Evolutionary conservation across 2,888 invertebrate species (phyloP).

Genomic region (Lordiphosa andalusiaca): DNA sequence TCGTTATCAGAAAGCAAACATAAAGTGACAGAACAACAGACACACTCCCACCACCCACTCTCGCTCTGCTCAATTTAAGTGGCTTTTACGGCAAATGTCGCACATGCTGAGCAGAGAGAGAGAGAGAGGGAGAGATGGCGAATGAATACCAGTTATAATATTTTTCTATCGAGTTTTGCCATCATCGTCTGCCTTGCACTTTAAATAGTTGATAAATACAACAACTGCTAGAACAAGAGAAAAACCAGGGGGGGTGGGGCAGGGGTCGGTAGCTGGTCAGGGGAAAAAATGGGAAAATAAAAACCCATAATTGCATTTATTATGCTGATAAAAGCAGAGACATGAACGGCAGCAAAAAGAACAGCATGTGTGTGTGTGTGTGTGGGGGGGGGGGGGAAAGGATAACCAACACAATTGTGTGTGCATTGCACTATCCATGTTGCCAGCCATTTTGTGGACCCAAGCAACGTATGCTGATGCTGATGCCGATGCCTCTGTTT

Average conservation of each 20-base stretch:
- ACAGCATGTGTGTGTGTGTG: slow-evolving; percentile 16
- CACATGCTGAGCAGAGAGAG: slow-evolving; percentile 16
- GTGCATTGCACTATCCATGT: slow-evolving; percentile 25
- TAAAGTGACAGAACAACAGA: slow-evolving; percentile 14
- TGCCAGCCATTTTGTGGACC: slow-evolving; percentile 62
- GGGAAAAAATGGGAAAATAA: slow-evolving; percentile 25
- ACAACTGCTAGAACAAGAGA: slow-evolving; percentile 14
- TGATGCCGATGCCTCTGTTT: slow-evolving; percentile 35
- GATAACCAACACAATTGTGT: slow-evolving; percentile 45
- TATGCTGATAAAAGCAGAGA: slow-evolving; percentile 74
- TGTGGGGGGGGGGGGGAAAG: slow-evolving; percentile 25
- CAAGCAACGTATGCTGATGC: slow-evolving; percentile 23
- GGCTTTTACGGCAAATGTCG: slow-evolving; percentile 39
- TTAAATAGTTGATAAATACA: slow-evolving; percentile 58
- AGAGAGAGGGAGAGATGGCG: not conserved
- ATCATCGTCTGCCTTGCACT: slow-evolving; percentile 46
- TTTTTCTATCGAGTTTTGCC: slow-evolving; percentile 48
- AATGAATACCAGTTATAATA: slow-evolving; percentile 46
- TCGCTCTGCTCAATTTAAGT: slow-evolving; percentile 40
- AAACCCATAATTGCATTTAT: slow-evolving; percentile 77
- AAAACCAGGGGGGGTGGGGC: slow-evolving; percentile 1
- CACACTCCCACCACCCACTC: slow-evolving; percentile 8
- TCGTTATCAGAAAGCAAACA: not conserved
- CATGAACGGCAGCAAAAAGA: slow-evolving; percentile 34
- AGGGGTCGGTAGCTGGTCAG: slow-evolving; percentile 3